These are phyloP conservation scores for Cantharis nigra DNA, from an alignment of 2,888 invertebrate species.

Conservation along the genomic window DNA sequence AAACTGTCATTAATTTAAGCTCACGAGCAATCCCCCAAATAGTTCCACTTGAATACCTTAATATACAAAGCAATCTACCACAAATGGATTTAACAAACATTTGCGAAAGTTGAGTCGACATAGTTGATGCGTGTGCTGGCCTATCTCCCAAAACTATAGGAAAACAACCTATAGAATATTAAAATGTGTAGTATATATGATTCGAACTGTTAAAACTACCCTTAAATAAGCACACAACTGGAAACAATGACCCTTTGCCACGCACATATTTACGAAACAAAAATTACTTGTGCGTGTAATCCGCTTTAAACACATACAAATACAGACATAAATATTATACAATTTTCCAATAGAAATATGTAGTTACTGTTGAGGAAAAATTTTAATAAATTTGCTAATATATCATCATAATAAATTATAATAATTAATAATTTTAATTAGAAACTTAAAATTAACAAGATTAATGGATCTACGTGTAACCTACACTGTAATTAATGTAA, in stretches of 20 bases:
- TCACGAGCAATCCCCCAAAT: neutral
- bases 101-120: slow-evolving; percentile 10
- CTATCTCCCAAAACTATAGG: neutral
- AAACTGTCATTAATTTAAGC: neutral
- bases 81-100: slow-evolving; percentile 16
- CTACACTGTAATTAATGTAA: neutral
- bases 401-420: neutral
- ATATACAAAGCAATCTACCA: slow-evolving; percentile 10
- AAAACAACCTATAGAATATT: neutral
- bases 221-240: slow-evolving; percentile 12
- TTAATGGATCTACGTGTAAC: neutral
- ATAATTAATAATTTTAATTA: neutral
- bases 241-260: slow-evolving; percentile 17
- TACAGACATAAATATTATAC: neutral
- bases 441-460: neutral
- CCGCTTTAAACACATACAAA: neutral
- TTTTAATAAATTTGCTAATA: neutral
- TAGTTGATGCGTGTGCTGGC: neutral
- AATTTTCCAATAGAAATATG: neutral
- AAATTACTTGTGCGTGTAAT: neutral
- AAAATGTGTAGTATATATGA: neutral
- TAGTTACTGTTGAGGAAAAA: neutral
- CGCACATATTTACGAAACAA: neutral
- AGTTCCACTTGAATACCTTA: slow-evolving; percentile 9
- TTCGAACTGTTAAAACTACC: slow-evolving; percentile 10